These are phyloP conservation scores for Yponomeuta cagnagella DNA, from an alignment of 2,888 invertebrate species.

Conservation along the genomic window DNA sequence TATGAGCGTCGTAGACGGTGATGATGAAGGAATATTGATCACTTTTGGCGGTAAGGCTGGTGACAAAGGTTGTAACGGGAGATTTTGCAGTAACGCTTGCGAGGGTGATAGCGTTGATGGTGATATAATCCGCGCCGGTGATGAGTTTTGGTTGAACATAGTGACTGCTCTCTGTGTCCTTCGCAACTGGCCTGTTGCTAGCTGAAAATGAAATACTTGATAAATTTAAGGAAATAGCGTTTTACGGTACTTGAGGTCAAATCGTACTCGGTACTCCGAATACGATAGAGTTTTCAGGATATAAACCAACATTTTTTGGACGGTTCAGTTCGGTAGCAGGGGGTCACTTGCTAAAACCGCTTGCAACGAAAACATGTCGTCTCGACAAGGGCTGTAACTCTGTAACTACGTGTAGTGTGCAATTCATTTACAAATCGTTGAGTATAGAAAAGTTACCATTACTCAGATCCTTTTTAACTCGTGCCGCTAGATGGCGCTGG, in stretches of 20 bases:
- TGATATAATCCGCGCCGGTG: not conserved
- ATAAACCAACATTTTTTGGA: too few relatives aligned
- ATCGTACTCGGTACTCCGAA: too few relatives aligned
- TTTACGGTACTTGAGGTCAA: not conserved
- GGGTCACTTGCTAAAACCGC: too few relatives aligned
- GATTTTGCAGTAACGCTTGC: not conserved
- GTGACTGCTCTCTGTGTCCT: not conserved
- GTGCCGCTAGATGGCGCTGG: too few relatives aligned
- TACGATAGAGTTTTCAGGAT: too few relatives aligned
- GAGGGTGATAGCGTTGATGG: not conserved
- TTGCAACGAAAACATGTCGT: too few relatives aligned
- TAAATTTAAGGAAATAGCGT: not conserved
- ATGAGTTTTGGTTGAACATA: not conserved
- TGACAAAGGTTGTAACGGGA: not conserved
- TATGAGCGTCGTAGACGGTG: constrained; percentile 37
- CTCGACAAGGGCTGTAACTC: too few relatives aligned
- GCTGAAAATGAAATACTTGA: not conserved
- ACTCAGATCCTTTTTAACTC: too few relatives aligned
- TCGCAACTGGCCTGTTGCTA: not conserved
- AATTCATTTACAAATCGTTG: too few relatives aligned
- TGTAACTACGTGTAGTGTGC: too few relatives aligned
- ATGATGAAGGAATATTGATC: not conserved
- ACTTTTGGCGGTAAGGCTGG: not conserved
- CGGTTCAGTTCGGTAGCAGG: too few relatives aligned
- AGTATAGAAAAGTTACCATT: too few relatives aligned